Percentiles rank a stretch among this genome's conserved stretches.
These are phyloP conservation scores for Rhabdomys dilectus DNA, from an alignment of 2,113 vertebrate genomes.

Conservation along the genomic window DNA sequence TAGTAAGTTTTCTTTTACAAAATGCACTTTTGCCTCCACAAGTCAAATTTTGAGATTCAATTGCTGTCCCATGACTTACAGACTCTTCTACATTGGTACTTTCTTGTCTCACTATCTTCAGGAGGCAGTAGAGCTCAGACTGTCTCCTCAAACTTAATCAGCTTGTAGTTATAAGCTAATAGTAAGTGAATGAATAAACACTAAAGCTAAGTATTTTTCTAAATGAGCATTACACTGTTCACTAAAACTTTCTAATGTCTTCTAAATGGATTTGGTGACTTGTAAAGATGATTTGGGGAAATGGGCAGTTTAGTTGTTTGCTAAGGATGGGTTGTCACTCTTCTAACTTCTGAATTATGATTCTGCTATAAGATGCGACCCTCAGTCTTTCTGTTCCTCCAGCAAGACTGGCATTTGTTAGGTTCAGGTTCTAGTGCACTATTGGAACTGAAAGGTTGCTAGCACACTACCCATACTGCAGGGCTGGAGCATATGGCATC, in stretches of 20 bases:
- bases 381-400: neutral
- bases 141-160: neutral
- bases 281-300: neutral
- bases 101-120: neutral
- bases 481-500: neutral
- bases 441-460: neutral
- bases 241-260: neutral
- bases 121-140: neutral
- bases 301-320: neutral
- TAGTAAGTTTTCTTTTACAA: neutral
- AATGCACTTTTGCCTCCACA: neutral
- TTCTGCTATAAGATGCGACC: neutral
- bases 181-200: neutral
- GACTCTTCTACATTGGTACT: neutral
- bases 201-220: neutral
- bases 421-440: neutral
- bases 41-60: neutral
- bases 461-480: neutral
- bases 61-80: neutral
- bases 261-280: neutral
- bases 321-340: neutral
- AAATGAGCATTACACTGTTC: neutral
- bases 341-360: neutral
- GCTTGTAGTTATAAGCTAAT: neutral
- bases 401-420: too few relatives aligned